Conservation (phyloP, 2,888 invertebrate species). For the Nemotelus nigrinus region DNA sequence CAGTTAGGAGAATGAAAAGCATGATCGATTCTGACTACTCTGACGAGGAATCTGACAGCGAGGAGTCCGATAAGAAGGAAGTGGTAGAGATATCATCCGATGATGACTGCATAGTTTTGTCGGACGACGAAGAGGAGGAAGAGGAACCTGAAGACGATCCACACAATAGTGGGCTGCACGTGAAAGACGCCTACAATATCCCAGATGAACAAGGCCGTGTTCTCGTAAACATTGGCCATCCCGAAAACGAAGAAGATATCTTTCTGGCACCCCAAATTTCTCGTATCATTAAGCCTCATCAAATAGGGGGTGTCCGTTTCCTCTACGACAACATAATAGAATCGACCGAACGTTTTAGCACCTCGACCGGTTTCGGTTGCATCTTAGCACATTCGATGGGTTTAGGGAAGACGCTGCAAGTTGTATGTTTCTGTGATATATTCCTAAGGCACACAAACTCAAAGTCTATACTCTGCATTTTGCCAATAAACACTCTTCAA, state of each 20-base stretch:
- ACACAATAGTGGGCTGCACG: constrained; percentile 91
- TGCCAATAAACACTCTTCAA: constrained; percentile 98
- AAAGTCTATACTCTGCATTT: constrained; percentile 91
- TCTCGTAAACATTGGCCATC: constrained; percentile 92
- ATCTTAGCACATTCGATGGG: constrained; percentile 99
- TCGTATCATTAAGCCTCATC: constrained; percentile 93
- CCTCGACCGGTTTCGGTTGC: constrained; percentile 93
- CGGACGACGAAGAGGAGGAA: constrained; percentile 82
- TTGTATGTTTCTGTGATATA: constrained; percentile 95
- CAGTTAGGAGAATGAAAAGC: constrained; percentile 56
- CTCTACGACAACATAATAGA: constrained; percentile 97
- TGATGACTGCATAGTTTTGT: constrained; percentile 88
- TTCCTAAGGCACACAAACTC: constrained; percentile 90
- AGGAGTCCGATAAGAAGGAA: constrained; percentile 54
- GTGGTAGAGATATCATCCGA: constrained; percentile 79
- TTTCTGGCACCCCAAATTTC: constrained; percentile 93
- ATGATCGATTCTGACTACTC: constrained; percentile 37
- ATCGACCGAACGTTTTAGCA: constrained; percentile 86
- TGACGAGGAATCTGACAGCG: constrained; percentile 46
- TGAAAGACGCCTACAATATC: constrained; percentile 90
- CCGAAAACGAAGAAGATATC: constrained; percentile 88
- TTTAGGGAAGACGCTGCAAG: constrained; percentile 96
- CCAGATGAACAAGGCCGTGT: constrained; percentile 93
- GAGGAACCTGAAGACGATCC: constrained; percentile 86
- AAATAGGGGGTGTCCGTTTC: constrained; percentile 95